Evolutionary conservation across 2,888 invertebrate species (phyloP).

Genomic region (Charanyca ferruginea): DNA sequence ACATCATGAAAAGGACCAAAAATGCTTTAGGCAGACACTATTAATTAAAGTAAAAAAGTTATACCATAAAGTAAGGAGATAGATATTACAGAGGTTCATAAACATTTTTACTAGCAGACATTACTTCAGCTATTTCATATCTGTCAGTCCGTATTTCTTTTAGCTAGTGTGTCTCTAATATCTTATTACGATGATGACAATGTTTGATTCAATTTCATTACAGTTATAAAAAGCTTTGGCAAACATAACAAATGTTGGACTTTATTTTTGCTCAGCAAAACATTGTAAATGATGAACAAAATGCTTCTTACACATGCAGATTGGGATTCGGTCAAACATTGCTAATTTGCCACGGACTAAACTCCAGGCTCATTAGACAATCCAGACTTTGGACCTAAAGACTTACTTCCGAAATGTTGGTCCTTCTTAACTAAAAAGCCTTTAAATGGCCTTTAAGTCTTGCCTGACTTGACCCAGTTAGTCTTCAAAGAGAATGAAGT

Average conservation of each 20-base stretch:
- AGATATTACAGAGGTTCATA: constrained; percentile 37
- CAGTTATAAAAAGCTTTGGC: constrained; percentile 22
- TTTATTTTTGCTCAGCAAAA: background rate
- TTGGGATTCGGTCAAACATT: background rate
- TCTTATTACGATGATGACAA: constrained; percentile 26
- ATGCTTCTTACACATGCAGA: background rate
- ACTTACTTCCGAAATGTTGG: constrained; percentile 33
- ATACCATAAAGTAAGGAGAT: constrained; percentile 33
- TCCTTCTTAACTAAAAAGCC: constrained; percentile 6
- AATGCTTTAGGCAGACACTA: constrained; percentile 7
- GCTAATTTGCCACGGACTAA: background rate
- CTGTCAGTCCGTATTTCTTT: constrained; percentile 38
- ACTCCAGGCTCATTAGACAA: background rate
- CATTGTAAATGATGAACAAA: too few species aligned
- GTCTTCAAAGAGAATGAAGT: constrained; percentile 16
- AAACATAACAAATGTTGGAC: constrained; percentile 7
- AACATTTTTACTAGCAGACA: constrained; percentile 53
- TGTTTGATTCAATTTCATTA: constrained; percentile 31
- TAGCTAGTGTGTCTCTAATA: constrained; percentile 30
- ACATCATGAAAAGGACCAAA: background rate
- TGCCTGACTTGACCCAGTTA: constrained; percentile 25
- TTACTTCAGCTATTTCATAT: constrained; percentile 50
- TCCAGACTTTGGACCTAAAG: background rate
- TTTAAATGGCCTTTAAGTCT: constrained; percentile 1
- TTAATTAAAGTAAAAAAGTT: constrained; percentile 44